Evolutionary conservation across 2,888 invertebrate genomes (phyloP).

Genomic region (Drosophila siamana): DNA sequence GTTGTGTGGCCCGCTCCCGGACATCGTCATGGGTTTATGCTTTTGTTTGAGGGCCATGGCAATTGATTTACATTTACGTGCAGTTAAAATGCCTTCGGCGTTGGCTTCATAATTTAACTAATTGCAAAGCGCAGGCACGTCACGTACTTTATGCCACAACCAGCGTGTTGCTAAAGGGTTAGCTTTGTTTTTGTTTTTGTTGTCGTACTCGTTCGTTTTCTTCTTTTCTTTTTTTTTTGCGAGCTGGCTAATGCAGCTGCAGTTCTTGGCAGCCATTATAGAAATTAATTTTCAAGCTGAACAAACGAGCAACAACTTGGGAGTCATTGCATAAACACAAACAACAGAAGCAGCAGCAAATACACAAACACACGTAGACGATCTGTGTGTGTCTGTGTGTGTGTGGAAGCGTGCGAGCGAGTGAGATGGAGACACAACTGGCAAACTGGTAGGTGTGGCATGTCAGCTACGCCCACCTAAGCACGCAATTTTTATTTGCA

Average conservation of each 20-base stretch:
- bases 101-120: constrained; percentile 73
- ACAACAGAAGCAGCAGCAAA: constrained; percentile 47
- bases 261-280: constrained; percentile 79
- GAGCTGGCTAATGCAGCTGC: constrained; percentile 63
- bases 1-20: constrained; percentile 38
- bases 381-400: background rate
- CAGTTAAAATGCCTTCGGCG: constrained; percentile 63
- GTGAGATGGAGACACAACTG: constrained; percentile 27
- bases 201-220: no score
- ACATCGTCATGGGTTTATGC: constrained; percentile 41
- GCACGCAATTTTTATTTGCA: constrained; percentile 76
- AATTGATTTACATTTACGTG: constrained; percentile 73
- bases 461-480: constrained; percentile 80
- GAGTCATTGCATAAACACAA: constrained; percentile 76
- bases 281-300: constrained; percentile 80
- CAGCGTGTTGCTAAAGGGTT: no score
- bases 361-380: constrained; percentile 20
- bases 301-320: constrained; percentile 81
- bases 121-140: constrained; percentile 77
- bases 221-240: background rate
- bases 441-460: constrained; percentile 69
- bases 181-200: no score
- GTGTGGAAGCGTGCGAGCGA: background rate
- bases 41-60: constrained; percentile 14
- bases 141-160: constrained; percentile 67